Conservation (phyloP, 2,888 invertebrate species). For the Lycia hirtaria region DNA sequence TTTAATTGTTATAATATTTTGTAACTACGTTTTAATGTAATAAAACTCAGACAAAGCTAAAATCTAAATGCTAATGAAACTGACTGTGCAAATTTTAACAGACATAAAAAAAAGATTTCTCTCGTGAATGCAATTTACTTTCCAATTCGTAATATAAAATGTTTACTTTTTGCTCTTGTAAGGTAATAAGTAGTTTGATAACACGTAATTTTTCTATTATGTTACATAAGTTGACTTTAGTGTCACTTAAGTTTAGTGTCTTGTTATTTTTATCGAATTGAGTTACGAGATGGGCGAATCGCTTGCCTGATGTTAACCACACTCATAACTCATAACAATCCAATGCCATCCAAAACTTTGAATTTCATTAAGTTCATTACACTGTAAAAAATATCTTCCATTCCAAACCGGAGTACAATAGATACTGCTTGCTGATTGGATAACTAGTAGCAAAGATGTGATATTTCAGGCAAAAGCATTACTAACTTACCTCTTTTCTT, state of each 20-base stretch:
- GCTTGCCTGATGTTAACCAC: too few species aligned
- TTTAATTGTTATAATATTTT: constrained; percentile 11
- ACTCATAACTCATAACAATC: too few species aligned
- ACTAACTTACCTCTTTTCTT: constrained; percentile 51
- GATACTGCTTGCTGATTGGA: too few species aligned
- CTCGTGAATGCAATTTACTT: constrained; percentile 44
- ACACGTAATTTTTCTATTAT: constrained; percentile 8
- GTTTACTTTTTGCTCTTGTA: constrained; percentile 14
- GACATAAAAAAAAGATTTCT: constrained; percentile 40
- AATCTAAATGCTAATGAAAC: constrained; percentile 1
- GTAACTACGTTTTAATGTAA: neutral
- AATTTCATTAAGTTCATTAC: too few species aligned
- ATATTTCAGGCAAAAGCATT: too few species aligned
- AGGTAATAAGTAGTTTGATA: constrained; percentile 11
- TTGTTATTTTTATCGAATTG: too few species aligned
- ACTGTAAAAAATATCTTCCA: too few species aligned
- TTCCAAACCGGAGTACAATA: too few species aligned
- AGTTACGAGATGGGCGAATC: too few species aligned
- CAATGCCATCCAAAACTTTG: too few species aligned
- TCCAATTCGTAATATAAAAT: constrained; percentile 29
- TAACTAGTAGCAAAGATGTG: too few species aligned
- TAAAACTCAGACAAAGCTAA: neutral
- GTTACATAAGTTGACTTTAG: neutral
- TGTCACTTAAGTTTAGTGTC: constrained; percentile 1
- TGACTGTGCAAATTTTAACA: constrained; percentile 37